These are phyloP conservation scores for Chrysolina haemoptera DNA, from an alignment of 2,888 invertebrate genomes.

Conservation along the genomic window DNA sequence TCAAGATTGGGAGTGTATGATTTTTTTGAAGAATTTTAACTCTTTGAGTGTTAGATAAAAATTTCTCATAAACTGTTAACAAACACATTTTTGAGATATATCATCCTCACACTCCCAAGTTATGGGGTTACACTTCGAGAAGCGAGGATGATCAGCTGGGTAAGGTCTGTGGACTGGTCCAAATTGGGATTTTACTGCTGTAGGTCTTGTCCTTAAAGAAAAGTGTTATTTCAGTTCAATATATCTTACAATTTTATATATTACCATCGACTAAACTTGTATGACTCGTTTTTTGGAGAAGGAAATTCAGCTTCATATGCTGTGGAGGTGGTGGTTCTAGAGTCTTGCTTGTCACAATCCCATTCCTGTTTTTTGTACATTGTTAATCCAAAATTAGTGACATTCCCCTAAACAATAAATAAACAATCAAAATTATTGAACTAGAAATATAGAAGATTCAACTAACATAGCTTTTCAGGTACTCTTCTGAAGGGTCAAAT, in stretches of 20 bases:
- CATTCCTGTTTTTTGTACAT: conserved; percentile 69
- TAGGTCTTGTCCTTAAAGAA: conserved; percentile 44
- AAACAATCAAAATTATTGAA: neutral
- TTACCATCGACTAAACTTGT: conserved; percentile 56
- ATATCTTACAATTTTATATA: neutral
- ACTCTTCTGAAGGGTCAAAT: conserved; percentile 67
- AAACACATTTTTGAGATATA: neutral
- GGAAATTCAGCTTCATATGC: conserved; percentile 69
- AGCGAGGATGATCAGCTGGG: conserved; percentile 46
- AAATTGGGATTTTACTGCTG: conserved; percentile 43
- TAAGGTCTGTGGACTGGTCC: conserved; percentile 40
- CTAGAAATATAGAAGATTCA: neutral
- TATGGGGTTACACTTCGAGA: conserved; percentile 52
- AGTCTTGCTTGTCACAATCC: conserved; percentile 71
- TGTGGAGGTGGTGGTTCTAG: conserved; percentile 64
- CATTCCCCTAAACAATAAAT: conserved; percentile 67
- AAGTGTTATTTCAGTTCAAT: neutral
- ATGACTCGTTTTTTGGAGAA: conserved; percentile 68
- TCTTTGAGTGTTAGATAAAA: too few species aligned
- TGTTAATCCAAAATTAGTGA: conserved; percentile 71
- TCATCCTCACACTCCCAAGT: conserved; percentile 53
- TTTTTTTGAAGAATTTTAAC: too few species aligned
- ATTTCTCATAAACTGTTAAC: too few species aligned
- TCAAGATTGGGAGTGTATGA: too few species aligned
- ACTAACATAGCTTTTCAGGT: conserved; percentile 46